phyloP scores from a whole-genome alignment of 2,113 vertebrate genomes.

The Clarias macrocephalus region DNA sequence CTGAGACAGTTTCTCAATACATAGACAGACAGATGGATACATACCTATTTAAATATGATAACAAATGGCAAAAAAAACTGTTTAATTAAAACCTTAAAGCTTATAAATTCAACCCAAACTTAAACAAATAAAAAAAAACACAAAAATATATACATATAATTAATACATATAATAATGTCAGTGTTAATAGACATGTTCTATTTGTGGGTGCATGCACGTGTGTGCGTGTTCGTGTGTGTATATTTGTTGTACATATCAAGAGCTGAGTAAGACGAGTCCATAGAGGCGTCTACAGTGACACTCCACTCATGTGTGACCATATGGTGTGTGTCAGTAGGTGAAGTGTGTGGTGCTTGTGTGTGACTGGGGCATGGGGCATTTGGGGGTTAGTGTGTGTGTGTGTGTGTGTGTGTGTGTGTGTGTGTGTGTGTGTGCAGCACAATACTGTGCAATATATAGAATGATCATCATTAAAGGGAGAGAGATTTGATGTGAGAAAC shows the following conservation, averaged over 20 bases:
- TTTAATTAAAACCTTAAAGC: background rate
- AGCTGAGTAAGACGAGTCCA: constrained; percentile 2
- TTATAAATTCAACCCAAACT: background rate
- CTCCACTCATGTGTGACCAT: constrained; percentile 33
- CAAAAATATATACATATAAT: background rate
- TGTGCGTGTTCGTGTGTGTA: background rate
- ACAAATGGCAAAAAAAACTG: too few species aligned
- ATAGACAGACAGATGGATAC: background rate
- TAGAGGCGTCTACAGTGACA: constrained; percentile 33
- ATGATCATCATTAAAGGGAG: background rate
- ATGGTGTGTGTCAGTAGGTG: constrained; percentile 38
- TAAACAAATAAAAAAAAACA: background rate
- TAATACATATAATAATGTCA: background rate
- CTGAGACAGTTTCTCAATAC: background rate
- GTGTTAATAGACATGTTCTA: background rate
- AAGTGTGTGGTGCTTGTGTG: background rate
- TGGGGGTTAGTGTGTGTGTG: background rate
- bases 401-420: background rate
- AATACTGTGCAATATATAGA: background rate
- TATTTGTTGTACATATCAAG: constrained; percentile 20
- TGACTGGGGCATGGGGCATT: background rate
- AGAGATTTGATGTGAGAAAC: background rate
- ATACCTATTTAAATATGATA: too few species aligned
- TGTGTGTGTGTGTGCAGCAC: background rate
- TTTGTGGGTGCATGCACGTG: background rate